These are phyloP conservation scores for Enteromius argenteus DNA, from an alignment of 2,797 vertebrate species.

Conservation along the genomic window DNA sequence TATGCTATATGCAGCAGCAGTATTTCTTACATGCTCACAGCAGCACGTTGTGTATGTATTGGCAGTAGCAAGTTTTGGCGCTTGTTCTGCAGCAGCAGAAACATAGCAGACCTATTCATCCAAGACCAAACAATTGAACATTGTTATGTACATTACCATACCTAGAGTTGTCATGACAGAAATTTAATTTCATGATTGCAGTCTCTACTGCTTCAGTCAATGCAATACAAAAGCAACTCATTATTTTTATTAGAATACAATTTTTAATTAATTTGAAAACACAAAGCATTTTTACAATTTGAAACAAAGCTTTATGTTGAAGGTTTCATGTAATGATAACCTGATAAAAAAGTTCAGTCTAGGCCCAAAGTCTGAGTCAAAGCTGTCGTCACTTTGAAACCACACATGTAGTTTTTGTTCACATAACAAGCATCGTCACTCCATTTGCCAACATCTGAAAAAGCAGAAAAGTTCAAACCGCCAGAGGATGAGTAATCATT, in stretches of 20 bases:
- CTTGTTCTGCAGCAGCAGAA: too few relatives aligned
- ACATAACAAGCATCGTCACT: neutral
- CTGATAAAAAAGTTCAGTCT: neutral
- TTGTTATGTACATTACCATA: too few relatives aligned
- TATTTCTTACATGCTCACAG: too few relatives aligned
- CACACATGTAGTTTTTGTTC: neutral
- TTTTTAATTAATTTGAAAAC: neutral
- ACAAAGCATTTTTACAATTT: neutral
- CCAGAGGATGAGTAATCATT: neutral
- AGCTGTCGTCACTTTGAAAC: neutral
- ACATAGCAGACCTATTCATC: too few relatives aligned
- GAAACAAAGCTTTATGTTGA: neutral
- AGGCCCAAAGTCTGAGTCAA: neutral
- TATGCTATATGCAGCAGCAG: too few relatives aligned
- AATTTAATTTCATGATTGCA: too few relatives aligned
- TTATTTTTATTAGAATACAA: neutral
- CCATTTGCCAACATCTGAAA: slow-evolving; percentile 36
- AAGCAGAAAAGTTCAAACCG: neutral
- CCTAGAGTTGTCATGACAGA: too few relatives aligned
- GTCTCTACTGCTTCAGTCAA: too few relatives aligned
- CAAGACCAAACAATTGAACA: too few relatives aligned
- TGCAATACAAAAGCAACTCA: neutral
- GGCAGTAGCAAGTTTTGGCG: too few relatives aligned
- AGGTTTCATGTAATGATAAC: neutral
- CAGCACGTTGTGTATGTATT: too few relatives aligned